A percentile compares a stretch with the other conserved stretches of the same genome.
phyloP scores from a whole-genome alignment of 2,888 invertebrate genomes.

The Acleris emargana region DNA sequence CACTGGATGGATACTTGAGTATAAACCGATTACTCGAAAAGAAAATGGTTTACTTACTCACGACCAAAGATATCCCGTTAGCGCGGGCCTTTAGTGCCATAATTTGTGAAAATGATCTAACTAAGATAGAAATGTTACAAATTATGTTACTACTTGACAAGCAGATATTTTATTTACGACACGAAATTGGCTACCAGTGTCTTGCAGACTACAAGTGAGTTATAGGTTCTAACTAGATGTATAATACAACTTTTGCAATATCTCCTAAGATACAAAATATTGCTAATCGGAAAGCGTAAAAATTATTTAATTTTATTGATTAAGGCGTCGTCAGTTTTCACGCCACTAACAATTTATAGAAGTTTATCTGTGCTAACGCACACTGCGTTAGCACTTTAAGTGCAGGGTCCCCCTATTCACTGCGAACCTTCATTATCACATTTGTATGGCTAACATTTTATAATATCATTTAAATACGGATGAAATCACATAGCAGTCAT shows the following conservation, averaged over 20 bases:
- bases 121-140: background rate
- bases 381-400: background rate
- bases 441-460: too few relatives aligned
- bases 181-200: slow-evolving; percentile 28
- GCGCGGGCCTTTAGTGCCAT: too few relatives aligned
- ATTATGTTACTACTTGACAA: slow-evolving; percentile 6
- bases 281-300: slow-evolving; percentile 21
- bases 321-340: slow-evolving; percentile 3
- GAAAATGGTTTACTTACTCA: too few relatives aligned
- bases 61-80: too few relatives aligned
- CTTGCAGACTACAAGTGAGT: slow-evolving; percentile 35
- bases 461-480: too few relatives aligned
- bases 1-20: too few relatives aligned
- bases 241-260: slow-evolving; percentile 32
- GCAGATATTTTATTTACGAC: slow-evolving; percentile 13
- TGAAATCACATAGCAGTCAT: too few relatives aligned
- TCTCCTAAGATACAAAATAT: slow-evolving; percentile 25
- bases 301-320: slow-evolving; percentile 8
- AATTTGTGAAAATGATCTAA: background rate
- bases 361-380: background rate
- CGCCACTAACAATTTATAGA: background rate
- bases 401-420: background rate
- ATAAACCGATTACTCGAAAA: too few relatives aligned
- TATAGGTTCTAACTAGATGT: slow-evolving; percentile 29
- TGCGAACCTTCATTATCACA: too few relatives aligned